A percentile compares a stretch with the other conserved stretches of the same genome.
Conservation (phyloP, 1,140 invertebrate species). For the Cydia pomonella region DNA sequence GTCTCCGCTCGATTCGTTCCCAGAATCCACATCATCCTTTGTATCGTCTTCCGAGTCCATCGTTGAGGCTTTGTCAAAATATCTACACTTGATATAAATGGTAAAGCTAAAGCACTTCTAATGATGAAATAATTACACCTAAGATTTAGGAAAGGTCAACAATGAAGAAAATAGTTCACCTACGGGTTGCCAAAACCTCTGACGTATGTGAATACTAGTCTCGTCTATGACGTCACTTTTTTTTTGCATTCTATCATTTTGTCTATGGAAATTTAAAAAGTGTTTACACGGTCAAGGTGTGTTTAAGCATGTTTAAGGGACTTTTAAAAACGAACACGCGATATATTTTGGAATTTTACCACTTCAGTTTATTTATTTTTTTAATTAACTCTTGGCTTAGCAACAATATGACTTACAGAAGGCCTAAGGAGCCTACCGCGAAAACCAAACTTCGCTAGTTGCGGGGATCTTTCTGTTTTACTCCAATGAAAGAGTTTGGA, state of each 20-base stretch:
- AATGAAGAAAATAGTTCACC: constrained; percentile 81
- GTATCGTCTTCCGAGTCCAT: constrained; percentile 97
- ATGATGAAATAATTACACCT: constrained; percentile 80
- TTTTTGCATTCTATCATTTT: constrained; percentile 30
- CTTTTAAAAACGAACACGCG: no score
- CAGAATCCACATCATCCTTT: constrained; percentile 93
- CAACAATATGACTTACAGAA: no score
- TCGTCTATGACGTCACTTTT: constrained; percentile 48
- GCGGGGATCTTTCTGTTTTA: no score
- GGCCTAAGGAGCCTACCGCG: no score
- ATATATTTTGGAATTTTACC: no score
- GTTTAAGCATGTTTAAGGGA: no score
- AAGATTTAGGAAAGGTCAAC: constrained; percentile 82
- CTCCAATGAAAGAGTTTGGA: no score
- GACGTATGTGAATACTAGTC: constrained; percentile 64
- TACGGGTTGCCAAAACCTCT: constrained; percentile 80
- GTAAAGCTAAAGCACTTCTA: constrained; percentile 68
- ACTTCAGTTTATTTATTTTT: no score
- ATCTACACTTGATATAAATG: constrained; percentile 63
- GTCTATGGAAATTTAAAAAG: constrained; percentile 34
- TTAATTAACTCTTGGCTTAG: no score
- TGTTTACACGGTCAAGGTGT: background rate
- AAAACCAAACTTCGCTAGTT: no score
- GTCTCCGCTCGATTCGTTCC: constrained; percentile 94
- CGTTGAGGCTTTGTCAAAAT: constrained; percentile 62